A percentile compares a stretch with the other conserved stretches of the same genome.
These are phyloP conservation scores for Nemotelus pantherinus DNA, from an alignment of 2,888 invertebrate genomes.

Conservation along the genomic window DNA sequence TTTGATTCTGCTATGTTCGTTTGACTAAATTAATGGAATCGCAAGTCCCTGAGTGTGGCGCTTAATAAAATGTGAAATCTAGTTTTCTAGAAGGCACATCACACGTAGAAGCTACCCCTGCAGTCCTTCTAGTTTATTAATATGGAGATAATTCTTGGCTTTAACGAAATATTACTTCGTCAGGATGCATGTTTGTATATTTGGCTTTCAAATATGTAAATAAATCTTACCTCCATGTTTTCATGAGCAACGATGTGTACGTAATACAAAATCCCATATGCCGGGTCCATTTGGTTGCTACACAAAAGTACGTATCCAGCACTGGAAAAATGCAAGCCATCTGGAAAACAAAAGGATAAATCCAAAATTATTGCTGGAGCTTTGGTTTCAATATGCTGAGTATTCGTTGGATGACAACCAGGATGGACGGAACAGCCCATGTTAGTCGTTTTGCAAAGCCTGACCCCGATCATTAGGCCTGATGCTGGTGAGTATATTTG, in stretches of 20 bases:
- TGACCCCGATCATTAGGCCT: not conserved
- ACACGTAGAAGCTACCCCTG: too few species aligned
- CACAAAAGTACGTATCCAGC: conserved; percentile 83
- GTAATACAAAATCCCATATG: conserved; percentile 94
- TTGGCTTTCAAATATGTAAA: not conserved
- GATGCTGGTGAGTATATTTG: not conserved
- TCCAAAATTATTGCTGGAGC: conserved; percentile 15
- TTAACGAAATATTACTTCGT: too few species aligned
- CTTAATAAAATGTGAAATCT: too few species aligned
- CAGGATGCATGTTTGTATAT: too few species aligned
- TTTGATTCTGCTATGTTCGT: too few species aligned
- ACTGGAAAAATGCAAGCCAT: conserved; percentile 93
- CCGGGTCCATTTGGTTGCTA: conserved; percentile 91
- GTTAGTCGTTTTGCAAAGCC: not conserved
- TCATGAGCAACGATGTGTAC: conserved; percentile 91
- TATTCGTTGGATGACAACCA: too few species aligned
- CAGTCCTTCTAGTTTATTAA: too few species aligned
- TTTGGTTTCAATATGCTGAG: not conserved
- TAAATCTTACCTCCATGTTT: conserved; percentile 85
- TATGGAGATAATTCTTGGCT: too few species aligned
- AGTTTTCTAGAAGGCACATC: too few species aligned
- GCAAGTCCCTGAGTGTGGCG: too few species aligned
- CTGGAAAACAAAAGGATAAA: conserved; percentile 65
- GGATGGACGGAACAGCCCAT: too few species aligned
- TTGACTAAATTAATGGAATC: too few species aligned